Percentiles rank a stretch among this genome's conserved stretches.
These are phyloP conservation scores for Amphimallon solstitiale DNA, from an alignment of 2,888 invertebrate genomes.

Conservation along the genomic window DNA sequence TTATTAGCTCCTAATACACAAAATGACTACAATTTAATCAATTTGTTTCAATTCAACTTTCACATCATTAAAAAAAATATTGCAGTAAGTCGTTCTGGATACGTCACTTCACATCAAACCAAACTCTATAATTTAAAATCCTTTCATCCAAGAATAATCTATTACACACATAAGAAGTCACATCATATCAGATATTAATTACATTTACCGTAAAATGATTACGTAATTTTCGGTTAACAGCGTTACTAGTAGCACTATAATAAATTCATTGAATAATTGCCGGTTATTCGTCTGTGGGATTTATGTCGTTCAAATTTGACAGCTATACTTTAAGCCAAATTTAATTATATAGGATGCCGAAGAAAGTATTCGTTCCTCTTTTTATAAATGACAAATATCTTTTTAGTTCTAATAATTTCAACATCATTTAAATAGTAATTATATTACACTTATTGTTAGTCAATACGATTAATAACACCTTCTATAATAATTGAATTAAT, in stretches of 20 bases:
- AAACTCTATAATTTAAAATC: constrained; percentile 10
- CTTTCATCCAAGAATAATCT: constrained; percentile 12
- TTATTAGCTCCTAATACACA: background rate
- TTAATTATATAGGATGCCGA: background rate
- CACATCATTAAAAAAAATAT: constrained; percentile 13
- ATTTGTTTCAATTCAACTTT: background rate
- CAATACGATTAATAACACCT: background rate
- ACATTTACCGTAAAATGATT: background rate
- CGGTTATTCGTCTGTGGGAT: constrained; percentile 16
- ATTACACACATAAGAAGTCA: constrained; percentile 4
- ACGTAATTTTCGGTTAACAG: constrained; percentile 1
- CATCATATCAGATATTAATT: background rate
- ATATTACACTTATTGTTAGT: background rate
- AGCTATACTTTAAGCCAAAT: background rate
- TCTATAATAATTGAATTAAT: no score
- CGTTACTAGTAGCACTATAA: constrained; percentile 22
- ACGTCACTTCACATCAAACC: constrained; percentile 6
- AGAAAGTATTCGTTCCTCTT: constrained; percentile 6
- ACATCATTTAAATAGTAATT: background rate
- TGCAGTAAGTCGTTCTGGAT: background rate
- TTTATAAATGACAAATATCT: background rate
- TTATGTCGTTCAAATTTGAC: constrained; percentile 22
- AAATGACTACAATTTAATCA: background rate
- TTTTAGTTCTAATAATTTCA: background rate
- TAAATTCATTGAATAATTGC: constrained; percentile 24